Evolutionary conservation across 1,140 invertebrate species (phyloP).

Genomic region (Campoletis sonorensis): DNA sequence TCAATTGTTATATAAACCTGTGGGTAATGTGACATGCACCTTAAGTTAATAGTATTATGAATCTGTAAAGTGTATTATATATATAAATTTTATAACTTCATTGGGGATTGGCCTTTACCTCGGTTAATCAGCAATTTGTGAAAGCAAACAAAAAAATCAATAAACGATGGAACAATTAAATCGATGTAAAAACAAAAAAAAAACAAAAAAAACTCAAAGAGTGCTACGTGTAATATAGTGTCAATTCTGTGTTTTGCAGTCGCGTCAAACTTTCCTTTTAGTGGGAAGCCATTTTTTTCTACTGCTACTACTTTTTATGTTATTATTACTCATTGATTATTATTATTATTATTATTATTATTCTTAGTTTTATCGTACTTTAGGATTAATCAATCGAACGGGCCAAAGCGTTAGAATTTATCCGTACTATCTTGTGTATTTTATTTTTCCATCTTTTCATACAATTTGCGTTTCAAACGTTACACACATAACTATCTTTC

Average conservation of each 20-base stretch:
- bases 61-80: slow-evolving; percentile 78
- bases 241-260: slow-evolving; percentile 30
- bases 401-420: slow-evolving; percentile 38
- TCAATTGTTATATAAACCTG: slow-evolving; percentile 75
- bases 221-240: slow-evolving; percentile 34
- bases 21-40: slow-evolving; percentile 73
- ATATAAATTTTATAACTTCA: slow-evolving; percentile 78
- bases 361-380: background rate
- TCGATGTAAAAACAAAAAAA: slow-evolving; percentile 27
- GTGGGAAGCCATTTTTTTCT: slow-evolving; percentile 4
- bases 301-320: background rate
- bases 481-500: slow-evolving; percentile 2
- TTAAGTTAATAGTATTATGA: slow-evolving; percentile 76
- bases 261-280: background rate
- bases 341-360: slow-evolving; percentile 25
- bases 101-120: slow-evolving; percentile 56
- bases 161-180: slow-evolving; percentile 19
- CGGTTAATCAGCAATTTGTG: slow-evolving; percentile 24
- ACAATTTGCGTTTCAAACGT: slow-evolving; percentile 25
- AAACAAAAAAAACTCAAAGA: background rate
- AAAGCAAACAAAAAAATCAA: slow-evolving; percentile 25
- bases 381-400: slow-evolving; percentile 15
- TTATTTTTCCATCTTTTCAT: slow-evolving; percentile 42
- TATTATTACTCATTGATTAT: slow-evolving; percentile 4
- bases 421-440: slow-evolving; percentile 31